Percentiles rank a stretch among this genome's conserved stretches.
phyloP scores from a whole-genome alignment of 2,113 vertebrate genomes.

The Atherinomorus stipes region DNA sequence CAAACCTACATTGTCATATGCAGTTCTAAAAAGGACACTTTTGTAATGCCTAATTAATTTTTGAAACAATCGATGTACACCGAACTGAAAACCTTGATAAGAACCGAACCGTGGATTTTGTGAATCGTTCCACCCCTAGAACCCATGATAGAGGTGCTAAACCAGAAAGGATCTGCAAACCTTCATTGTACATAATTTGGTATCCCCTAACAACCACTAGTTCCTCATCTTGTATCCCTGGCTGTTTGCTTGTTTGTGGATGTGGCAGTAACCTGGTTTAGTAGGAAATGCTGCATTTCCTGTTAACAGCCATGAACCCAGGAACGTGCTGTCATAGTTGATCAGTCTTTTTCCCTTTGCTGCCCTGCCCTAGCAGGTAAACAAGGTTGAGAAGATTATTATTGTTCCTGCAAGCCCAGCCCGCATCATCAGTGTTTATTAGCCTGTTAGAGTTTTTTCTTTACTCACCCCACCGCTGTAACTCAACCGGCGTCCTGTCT shows the following conservation, averaged over 20 bases:
- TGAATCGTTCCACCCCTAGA: too few species aligned
- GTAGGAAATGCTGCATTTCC: slow-evolving; percentile 56
- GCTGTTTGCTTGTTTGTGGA: slow-evolving; percentile 24
- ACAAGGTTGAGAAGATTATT: slow-evolving; percentile 78
- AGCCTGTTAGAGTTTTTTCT: slow-evolving; percentile 70
- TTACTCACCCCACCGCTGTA: slow-evolving; percentile 66
- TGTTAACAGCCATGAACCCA: slow-evolving; percentile 34
- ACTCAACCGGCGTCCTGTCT: slow-evolving; percentile 76
- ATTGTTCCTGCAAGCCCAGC: slow-evolving; percentile 72
- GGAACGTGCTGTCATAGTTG: slow-evolving; percentile 51
- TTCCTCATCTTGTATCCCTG: slow-evolving; percentile 19
- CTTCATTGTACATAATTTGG: neutral
- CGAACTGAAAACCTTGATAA: too few species aligned
- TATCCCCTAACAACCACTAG: slow-evolving; percentile 14
- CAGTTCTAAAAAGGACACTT: too few species aligned
- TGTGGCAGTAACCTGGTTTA: slow-evolving; percentile 11
- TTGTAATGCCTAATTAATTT: too few species aligned
- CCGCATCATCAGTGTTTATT: slow-evolving; percentile 77
- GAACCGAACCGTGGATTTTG: too few species aligned
- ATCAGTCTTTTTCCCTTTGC: slow-evolving; percentile 49
- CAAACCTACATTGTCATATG: too few species aligned
- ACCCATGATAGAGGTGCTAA: neutral
- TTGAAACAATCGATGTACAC: too few species aligned
- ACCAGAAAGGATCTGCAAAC: neutral
- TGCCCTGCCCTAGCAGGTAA: slow-evolving; percentile 69